These are phyloP conservation scores for Stenolophus ochropezus DNA, from an alignment of 2,888 invertebrate genomes.

Conservation along the genomic window DNA sequence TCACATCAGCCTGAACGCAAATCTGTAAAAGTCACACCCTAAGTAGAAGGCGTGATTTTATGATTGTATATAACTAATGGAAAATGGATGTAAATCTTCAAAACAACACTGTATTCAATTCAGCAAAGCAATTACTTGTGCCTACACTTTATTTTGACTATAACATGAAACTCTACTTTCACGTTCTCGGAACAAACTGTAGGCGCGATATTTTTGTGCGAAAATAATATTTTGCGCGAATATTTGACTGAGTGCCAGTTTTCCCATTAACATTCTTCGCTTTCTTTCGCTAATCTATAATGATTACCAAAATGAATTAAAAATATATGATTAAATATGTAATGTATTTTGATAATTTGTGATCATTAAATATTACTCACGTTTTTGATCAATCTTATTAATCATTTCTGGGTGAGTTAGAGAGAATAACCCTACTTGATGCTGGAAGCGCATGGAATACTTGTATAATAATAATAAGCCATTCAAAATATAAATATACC, in stretches of 20 bases:
- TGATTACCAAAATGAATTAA: not conserved
- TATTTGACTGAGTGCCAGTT: conserved; percentile 6
- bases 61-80: not conserved
- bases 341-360: no score
- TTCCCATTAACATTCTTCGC: conserved; percentile 4
- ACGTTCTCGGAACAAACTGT: conserved; percentile 3
- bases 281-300: not conserved
- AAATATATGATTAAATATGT: no score
- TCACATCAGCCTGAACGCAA: not conserved
- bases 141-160: conserved; percentile 3
- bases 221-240: conserved; percentile 10
- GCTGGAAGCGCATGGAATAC: no score
- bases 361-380: no score
- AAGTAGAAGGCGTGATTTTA: not conserved
- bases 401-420: no score
- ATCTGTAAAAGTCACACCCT: not conserved
- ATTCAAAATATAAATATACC: no score
- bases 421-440: no score
- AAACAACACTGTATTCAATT: not conserved
- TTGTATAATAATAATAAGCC: no score
- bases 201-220: not conserved
- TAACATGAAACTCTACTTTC: conserved; percentile 26
- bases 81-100: not conserved
- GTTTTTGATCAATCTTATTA: no score
- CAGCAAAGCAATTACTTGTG: not conserved